Evolutionary conservation across 2,888 invertebrate genomes (phyloP), one percentile per base, ranked within the genome.

Genomic region (Lepas anatifera): DNA sequence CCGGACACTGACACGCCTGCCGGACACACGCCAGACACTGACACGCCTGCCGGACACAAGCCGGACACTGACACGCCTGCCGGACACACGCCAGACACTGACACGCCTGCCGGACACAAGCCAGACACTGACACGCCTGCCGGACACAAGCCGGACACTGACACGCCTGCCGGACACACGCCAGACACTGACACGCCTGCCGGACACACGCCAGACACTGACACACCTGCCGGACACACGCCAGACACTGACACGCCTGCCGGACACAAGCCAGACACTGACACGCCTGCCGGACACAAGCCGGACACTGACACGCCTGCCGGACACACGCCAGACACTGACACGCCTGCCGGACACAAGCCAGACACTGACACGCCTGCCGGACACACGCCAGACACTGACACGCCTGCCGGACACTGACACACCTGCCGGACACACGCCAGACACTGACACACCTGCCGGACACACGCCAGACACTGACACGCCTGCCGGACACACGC

Each of bases 91-190:
- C 63, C 32, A 68, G n/a, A n/a, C n/a, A n/a, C n/a, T n/a, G 82
- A 50, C 84, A 81, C 1, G 84, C 81, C 84, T 85, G 74, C 13
- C 37, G 41, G 25, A n/a, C 25, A n/a, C 37, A 46, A 25, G 35
- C 63, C 32, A 68, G n/a, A n/a, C n/a, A n/a, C n/a, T n/a, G 82
- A 50, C 84, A 81, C 1, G 84, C 81, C 84, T 85, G 74, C 13
- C 37, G 41, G 25, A n/a, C 25, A n/a, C 37, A 46, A 25, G 35
- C 63, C 32, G 35, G n/a, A n/a, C n/a, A n/a, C n/a, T n/a, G 82
- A 50, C 84, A 81, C 1, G 84, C 81, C 84, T 85, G 74, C 13
- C 37, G 41, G 25, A n/a, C 25, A n/a, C 37, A 46, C 25, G 35
- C 63, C 32, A 68, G n/a, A n/a, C n/a, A n/a, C n/a, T n/a, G 82